Evolutionary conservation across 2,888 invertebrate species (phyloP).

Genomic region (Mactromeris polynyma): DNA sequence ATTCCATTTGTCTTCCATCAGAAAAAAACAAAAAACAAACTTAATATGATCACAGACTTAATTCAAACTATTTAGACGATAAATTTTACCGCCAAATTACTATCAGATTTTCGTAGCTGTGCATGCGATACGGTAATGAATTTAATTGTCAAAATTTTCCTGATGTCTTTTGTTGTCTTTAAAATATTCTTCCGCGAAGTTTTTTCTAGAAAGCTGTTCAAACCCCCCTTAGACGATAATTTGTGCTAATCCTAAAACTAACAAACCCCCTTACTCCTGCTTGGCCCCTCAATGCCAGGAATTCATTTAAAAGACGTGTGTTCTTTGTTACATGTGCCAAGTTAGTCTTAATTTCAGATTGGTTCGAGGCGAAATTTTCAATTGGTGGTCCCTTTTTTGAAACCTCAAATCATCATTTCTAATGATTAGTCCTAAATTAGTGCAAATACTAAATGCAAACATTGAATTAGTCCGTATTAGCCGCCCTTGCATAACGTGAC

Average conservation of each 20-base stretch:
- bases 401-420: conserved; percentile 46
- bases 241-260: conserved; percentile 26
- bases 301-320: conserved; percentile 28
- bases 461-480: conserved; percentile 51
- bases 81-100: conserved; percentile 16
- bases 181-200: neutral
- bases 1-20: neutral
- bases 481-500: conserved; percentile 64
- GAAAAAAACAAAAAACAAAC: conserved; percentile 18
- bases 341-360: conserved; percentile 32
- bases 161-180: conserved; percentile 6
- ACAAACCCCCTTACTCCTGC: conserved; percentile 8
- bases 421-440: conserved; percentile 57
- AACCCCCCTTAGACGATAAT: conserved; percentile 19
- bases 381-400: conserved; percentile 9
- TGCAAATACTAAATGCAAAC: conserved; percentile 58
- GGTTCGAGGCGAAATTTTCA: conserved; percentile 40
- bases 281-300: conserved; percentile 18
- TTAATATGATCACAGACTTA: conserved; percentile 14
- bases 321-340: conserved; percentile 37
- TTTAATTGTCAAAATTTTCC: conserved; percentile 12
- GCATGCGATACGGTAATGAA: conserved; percentile 19
- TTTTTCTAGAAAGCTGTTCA: conserved; percentile 20
- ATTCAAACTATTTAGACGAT: conserved; percentile 22
- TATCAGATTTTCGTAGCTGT: neutral